Percentiles rank a stretch among this genome's conserved stretches.
phyloP scores from a whole-genome alignment of 2,888 invertebrate genomes.

The Ramazzottius varieornatus region DNA sequence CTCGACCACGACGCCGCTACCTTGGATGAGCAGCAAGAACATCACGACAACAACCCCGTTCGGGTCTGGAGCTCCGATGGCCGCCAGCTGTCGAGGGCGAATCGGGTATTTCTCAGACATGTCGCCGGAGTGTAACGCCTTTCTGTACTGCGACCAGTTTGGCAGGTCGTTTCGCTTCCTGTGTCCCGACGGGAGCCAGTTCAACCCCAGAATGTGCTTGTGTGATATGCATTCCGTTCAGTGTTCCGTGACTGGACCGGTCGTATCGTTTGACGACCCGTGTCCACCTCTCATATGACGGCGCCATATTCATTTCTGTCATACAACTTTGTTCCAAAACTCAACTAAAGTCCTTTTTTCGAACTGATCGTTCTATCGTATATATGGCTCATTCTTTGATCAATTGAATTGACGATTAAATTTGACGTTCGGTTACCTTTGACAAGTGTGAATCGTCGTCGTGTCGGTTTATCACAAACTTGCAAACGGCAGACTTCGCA shows the following conservation, averaged over 20 bases:
- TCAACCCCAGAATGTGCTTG: neutral
- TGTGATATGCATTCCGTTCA: neutral
- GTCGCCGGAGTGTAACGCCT: neutral
- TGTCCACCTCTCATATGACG: neutral
- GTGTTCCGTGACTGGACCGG: neutral
- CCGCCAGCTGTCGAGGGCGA: neutral
- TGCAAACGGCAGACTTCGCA: no score
- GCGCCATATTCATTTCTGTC: no score
- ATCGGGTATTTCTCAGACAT: neutral
- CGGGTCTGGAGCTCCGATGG: neutral
- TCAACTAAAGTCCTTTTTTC: no score
- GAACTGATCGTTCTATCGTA: no score
- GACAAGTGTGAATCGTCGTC: no score
- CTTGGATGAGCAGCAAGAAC: neutral
- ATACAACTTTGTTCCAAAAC: no score
- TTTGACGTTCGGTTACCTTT: no score
- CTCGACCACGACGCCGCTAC: neutral
- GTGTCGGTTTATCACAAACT: no score
- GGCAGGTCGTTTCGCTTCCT: neutral
- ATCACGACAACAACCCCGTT: neutral
- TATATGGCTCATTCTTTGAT: no score
- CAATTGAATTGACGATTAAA: no score
- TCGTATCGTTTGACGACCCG: neutral
- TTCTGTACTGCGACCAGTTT: conserved; percentile 1
- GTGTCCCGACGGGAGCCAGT: conserved; percentile 1